A percentile compares a stretch with the other conserved stretches of the same genome.
These are phyloP conservation scores for Aethes cnicana DNA, from an alignment of 2,888 invertebrate genomes.

Conservation along the genomic window DNA sequence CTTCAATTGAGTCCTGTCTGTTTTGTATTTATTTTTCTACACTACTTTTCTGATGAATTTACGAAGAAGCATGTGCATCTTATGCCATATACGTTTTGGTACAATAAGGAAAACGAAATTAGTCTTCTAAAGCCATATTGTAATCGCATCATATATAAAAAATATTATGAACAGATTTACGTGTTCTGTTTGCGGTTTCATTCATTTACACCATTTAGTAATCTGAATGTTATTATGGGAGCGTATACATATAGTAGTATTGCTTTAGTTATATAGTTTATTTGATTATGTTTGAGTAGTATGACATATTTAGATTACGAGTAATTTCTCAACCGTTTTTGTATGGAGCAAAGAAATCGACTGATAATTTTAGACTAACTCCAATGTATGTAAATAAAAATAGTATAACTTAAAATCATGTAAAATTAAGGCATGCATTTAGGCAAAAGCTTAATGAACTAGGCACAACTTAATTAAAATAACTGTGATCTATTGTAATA, in stretches of 20 bases:
- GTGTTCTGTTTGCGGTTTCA: no score
- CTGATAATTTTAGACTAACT: constrained; percentile 72
- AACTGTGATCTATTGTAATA: constrained; percentile 64
- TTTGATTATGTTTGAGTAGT: constrained; percentile 12
- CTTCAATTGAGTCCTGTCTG: no score
- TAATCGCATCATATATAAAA: no score
- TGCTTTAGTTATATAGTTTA: constrained; percentile 1
- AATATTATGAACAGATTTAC: no score
- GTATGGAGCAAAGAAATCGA: constrained; percentile 62
- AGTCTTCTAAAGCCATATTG: no score
- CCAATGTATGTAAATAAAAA: constrained; percentile 50
- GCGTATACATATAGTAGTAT: constrained; percentile 8
- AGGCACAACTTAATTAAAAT: constrained; percentile 45
- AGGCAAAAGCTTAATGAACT: constrained; percentile 59
- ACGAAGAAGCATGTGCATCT: no score
- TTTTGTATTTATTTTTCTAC: no score
- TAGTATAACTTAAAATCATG: constrained; percentile 34
- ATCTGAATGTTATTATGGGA: no score
- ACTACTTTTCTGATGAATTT: no score
- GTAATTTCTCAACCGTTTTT: constrained; percentile 47
- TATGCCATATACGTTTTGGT: no score
- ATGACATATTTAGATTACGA: constrained; percentile 35
- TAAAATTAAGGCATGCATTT: constrained; percentile 41
- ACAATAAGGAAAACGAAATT: no score
- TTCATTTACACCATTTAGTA: no score